Percentiles rank a stretch among this genome's conserved stretches.
Conservation (phyloP, 2,113 vertebrate species). For the Bufo gargarizans region DNA sequence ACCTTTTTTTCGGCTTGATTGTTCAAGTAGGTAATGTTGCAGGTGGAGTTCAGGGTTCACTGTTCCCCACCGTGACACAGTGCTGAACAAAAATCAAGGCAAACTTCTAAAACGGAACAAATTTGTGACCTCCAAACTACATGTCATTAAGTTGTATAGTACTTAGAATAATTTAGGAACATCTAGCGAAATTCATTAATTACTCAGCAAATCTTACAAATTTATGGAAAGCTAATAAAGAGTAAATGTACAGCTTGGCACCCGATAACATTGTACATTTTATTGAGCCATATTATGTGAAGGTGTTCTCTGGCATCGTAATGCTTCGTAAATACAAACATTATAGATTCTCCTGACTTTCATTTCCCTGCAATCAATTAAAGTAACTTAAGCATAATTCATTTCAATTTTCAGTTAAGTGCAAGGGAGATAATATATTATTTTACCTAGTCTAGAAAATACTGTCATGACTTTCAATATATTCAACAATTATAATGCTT, state of each 20-base stretch:
- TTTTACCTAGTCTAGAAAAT: not conserved
- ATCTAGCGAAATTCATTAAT: not conserved
- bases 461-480: not conserved
- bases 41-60: too few species aligned
- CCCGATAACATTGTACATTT: not conserved
- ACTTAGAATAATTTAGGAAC: not conserved
- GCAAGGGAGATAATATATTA: conserved; percentile 11
- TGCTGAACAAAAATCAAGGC: too few species aligned
- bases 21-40: too few species aligned
- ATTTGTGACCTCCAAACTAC: not conserved
- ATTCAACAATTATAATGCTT: not conserved
- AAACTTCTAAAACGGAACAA: not conserved
- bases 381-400: conserved; percentile 14
- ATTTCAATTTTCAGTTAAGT: not conserved
- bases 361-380: not conserved
- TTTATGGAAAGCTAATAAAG: not conserved
- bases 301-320: not conserved
- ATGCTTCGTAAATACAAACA: conserved; percentile 4
- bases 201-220: not conserved
- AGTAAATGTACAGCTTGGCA: conserved; percentile 7
- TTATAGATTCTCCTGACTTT: not conserved
- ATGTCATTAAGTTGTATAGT: not conserved
- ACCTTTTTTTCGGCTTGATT: too few species aligned
- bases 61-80: too few species aligned
- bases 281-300: not conserved